These are phyloP conservation scores for Rhegmatorhina hoffmannsi DNA, from an alignment of 2,113 vertebrate species.

Conservation along the genomic window DNA sequence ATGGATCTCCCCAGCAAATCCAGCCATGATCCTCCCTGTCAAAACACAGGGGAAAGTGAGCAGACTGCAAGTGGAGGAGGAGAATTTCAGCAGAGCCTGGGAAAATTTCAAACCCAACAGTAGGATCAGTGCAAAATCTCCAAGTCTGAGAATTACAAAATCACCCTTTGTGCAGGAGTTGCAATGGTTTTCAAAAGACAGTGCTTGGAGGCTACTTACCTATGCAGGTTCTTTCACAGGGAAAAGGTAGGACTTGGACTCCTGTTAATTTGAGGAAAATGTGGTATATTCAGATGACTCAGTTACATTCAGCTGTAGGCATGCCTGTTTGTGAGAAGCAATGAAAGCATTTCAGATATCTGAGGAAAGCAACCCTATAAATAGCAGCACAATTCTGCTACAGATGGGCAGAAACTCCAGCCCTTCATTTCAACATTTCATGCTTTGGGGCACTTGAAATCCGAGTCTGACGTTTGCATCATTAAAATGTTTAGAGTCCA, in stretches of 20 bases:
- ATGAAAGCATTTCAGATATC: slow-evolving; percentile 3
- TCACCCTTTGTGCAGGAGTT: neutral
- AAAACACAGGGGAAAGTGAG: neutral
- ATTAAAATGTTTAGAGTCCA: slow-evolving; percentile 58
- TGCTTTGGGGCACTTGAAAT: slow-evolving; percentile 34
- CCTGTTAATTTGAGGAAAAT: neutral
- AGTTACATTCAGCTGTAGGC: neutral
- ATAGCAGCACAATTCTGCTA: slow-evolving; percentile 12
- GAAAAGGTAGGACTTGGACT: neutral
- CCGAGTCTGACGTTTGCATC: slow-evolving; percentile 35
- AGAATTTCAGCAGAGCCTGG: neutral
- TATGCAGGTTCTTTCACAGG: neutral
- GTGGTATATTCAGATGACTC: neutral
- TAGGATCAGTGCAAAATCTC: neutral
- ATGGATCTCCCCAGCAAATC: neutral
- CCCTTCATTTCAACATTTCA: slow-evolving; percentile 40
- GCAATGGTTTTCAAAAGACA: neutral
- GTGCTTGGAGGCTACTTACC: neutral
- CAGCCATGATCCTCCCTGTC: neutral
- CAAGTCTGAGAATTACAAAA: neutral
- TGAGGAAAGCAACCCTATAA: slow-evolving; percentile 38
- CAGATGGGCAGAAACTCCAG: slow-evolving; percentile 51
- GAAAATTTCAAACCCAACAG: neutral
- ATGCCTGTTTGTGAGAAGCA: neutral
- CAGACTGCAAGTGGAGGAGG: neutral